phyloP scores from a whole-genome alignment of 2,113 vertebrate species.

The Charina bottae region DNA sequence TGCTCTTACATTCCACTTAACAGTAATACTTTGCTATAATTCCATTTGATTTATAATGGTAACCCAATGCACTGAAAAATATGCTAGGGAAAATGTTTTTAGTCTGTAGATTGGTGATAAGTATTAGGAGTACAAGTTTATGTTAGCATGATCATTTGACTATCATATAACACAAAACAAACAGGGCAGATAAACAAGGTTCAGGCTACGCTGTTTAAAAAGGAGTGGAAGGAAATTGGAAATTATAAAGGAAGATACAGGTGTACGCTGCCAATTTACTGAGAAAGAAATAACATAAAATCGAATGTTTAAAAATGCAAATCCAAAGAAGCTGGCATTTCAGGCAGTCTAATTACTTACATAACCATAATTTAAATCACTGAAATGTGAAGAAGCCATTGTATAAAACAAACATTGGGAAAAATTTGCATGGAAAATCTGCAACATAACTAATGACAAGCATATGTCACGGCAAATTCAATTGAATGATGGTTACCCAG shows the following conservation, averaged over 20 bases:
- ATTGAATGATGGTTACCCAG: slow-evolving; percentile 13
- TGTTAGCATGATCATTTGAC: neutral
- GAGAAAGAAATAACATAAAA: neutral
- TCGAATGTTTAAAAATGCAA: slow-evolving; percentile 11
- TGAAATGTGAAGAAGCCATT: slow-evolving; percentile 30
- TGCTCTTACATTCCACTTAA: neutral
- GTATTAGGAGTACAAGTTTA: neutral
- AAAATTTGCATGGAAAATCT: slow-evolving; percentile 17
- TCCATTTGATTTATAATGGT: neutral
- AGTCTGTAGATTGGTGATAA: neutral
- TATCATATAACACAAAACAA: neutral
- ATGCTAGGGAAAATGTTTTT: neutral
- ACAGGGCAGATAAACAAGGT: neutral
- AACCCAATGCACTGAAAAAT: neutral
- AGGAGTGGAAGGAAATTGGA: neutral
- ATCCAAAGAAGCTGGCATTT: slow-evolving; percentile 12
- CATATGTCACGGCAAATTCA: slow-evolving; percentile 41
- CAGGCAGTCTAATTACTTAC: slow-evolving; percentile 14
- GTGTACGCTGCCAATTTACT: neutral
- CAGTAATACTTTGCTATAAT: neutral
- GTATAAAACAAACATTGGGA: slow-evolving; percentile 25
- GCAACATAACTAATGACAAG: slow-evolving; percentile 29
- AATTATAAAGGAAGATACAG: neutral
- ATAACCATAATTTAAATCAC: slow-evolving; percentile 42
- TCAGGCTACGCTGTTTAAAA: neutral